Evolutionary conservation across 2,888 invertebrate species (phyloP), one percentile per base, ranked within the genome.

Genomic region (Hirtodrosophila cameraria): DNA sequence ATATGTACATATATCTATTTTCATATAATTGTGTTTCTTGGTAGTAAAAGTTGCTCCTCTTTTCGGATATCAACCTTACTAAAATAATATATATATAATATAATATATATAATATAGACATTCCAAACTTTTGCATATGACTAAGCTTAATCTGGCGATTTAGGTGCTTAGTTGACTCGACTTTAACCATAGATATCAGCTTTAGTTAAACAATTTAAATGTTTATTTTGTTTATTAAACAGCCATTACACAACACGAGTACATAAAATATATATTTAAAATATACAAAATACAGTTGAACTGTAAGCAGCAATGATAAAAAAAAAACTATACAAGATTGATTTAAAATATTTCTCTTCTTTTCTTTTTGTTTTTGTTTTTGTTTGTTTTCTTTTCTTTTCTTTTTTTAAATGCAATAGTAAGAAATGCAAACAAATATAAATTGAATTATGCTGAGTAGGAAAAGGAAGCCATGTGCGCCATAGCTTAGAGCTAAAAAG

Each of bases 281-380:
- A 66, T 67, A 60, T 65, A 70, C 63, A 50, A 55, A 33, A 42
- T 75, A 81, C 79, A 82, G 75, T 78, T 78, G 1, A 13, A 73
- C 82, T 78, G 78, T 72, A 58, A 54, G 48, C 43, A 53, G 59
- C 60, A 49, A 59, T 55, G n/a, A n/a, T n/a, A n/a, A n/a, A n/a
- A n/a, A n/a, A 61, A 33, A 39, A 33, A 60, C 54, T 64, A 78
- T 36, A 39, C 38, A 57, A 27, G 39, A 36, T 16, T 41, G 28
- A 33, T 28, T 60, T 49, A 25, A 50, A 36, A 20, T 23, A 25
- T 38, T 39, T 43, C n/a, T 28, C 15, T 31, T 43, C 38, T 3
- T 12, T 16, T 27, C 20, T 16, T 13, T 7, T 31, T 16, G 6
- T n/a, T 35, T 31, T 25, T 8, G n/a, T n/a, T n/a, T n/a, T n/a